Base-by-base conservation (phyloP, 2,888 invertebrate species). In the Acrobasis repandana region DNA sequence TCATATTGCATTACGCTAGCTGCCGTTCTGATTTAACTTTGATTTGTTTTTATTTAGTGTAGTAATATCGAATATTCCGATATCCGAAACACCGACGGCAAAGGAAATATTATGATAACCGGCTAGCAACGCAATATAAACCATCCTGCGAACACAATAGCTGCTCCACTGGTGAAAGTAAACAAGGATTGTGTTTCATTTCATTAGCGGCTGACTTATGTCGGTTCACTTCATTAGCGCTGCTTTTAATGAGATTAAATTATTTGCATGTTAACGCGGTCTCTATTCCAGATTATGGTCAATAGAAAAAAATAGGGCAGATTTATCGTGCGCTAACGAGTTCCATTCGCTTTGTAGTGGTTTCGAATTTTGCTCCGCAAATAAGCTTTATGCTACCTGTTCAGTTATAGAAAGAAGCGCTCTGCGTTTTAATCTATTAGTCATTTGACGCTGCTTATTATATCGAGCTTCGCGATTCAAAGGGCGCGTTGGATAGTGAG, bases 241-340 rank as follows among this genome's bases (percentile, higher is more conserved):
- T 66, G 63, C 68, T 65, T 72, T 69, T 80, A 80, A 83, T 77
- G 72, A 76, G 78, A 82, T 82, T 79, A 81, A 76, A 77, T 77
- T 75, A 70, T 77, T 64, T 61, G 65, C 62, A 58, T 61, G 61
- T 43, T 54, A 64, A 62, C 57, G 51, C 61, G 28, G 58, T 49
- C 64, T 60, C 60, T 59, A 61, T 67, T 61, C 34, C 46, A 33
- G 52, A 60, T 60, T 47, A 60, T 52, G 52, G 51, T 47, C 47
- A 33, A 38, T 34, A 60, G n/a, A 47, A 47, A 60, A 59, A 60
- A 52, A 52, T 34, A 47, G 20, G 33, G 18, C 51, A 33, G 33
- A 47, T 54, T 34, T 59, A 51, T 20, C 38, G 36, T 16, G 61
- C 60, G 71, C 57, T 62, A 62, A 59, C 43, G 51, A 59, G 36